A percentile compares a stretch with the other conserved stretches of the same genome.
Conservation (phyloP, 2,888 invertebrate species). For the Spisula subtruncata region DNA sequence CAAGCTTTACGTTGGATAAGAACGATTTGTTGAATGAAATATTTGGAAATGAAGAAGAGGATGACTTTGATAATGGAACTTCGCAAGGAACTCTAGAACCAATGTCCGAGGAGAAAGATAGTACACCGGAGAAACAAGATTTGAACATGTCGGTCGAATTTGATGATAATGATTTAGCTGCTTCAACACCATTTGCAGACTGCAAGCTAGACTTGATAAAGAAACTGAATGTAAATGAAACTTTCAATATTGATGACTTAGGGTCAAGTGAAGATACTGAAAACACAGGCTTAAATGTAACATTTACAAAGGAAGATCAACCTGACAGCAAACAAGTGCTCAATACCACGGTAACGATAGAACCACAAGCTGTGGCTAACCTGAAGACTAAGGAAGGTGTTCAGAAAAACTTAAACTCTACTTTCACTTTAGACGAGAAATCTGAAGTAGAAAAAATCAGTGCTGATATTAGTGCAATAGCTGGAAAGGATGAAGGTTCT, state of each 20-base stretch:
- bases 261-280: conserved; percentile 48
- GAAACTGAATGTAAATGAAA: conserved; percentile 69
- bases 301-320: conserved; percentile 50
- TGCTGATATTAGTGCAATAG: conserved; percentile 36
- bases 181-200: conserved; percentile 76
- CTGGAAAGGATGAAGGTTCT: conserved; percentile 35
- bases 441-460: neutral
- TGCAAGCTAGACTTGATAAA: conserved; percentile 54
- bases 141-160: conserved; percentile 70
- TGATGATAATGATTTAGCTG: conserved; percentile 69
- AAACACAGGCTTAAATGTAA: conserved; percentile 57
- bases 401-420: conserved; percentile 56
- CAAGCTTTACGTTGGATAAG: conserved; percentile 68
- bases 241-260: conserved; percentile 65
- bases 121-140: conserved; percentile 67
- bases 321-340: neutral
- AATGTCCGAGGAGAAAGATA: conserved; percentile 62
- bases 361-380: neutral
- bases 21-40: conserved; percentile 69
- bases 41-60: conserved; percentile 65
- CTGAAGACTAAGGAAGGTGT: conserved; percentile 20
- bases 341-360: conserved; percentile 34
- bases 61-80: conserved; percentile 45
- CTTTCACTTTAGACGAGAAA: conserved; percentile 54
- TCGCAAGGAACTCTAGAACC: conserved; percentile 70